Conservation (phyloP, 1,140 invertebrate species). For the Muscidifurax raptorellus region DNA sequence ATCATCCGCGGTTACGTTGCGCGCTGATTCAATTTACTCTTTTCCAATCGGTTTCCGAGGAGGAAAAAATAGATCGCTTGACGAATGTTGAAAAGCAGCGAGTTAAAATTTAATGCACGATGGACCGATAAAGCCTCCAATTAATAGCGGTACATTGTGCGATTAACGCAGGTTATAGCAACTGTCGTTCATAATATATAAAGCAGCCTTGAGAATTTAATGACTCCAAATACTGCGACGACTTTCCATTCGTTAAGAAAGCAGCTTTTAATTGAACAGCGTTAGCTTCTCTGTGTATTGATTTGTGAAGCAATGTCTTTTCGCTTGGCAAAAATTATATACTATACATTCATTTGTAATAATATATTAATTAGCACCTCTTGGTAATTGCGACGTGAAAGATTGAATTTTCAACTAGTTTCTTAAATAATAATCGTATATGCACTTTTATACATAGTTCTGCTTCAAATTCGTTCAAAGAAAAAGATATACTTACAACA, state of each 20-base stretch:
- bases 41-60: background rate
- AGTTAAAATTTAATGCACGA: slow-evolving; percentile 32
- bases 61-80: background rate
- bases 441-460: background rate
- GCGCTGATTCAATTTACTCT: background rate
- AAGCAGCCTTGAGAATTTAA: slow-evolving; percentile 46
- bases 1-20: background rate
- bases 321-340: background rate
- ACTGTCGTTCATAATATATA: slow-evolving; percentile 34
- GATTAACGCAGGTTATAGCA: slow-evolving; percentile 12
- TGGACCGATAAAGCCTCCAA: slow-evolving; percentile 45
- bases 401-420: too few species aligned
- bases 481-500: background rate
- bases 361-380: too few species aligned
- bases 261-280: slow-evolving; percentile 31
- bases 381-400: too few species aligned
- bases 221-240: slow-evolving; percentile 17
- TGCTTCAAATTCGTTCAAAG: background rate
- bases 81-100: background rate
- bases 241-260: slow-evolving; percentile 50
- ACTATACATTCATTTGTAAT: too few species aligned
- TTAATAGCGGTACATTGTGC: slow-evolving; percentile 53
- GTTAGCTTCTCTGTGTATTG: background rate
- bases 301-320: slow-evolving; percentile 24
- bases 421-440: too few species aligned